These are phyloP conservation scores for Euglossa dilemma DNA, from an alignment of 1,140 invertebrate genomes.

Conservation along the genomic window DNA sequence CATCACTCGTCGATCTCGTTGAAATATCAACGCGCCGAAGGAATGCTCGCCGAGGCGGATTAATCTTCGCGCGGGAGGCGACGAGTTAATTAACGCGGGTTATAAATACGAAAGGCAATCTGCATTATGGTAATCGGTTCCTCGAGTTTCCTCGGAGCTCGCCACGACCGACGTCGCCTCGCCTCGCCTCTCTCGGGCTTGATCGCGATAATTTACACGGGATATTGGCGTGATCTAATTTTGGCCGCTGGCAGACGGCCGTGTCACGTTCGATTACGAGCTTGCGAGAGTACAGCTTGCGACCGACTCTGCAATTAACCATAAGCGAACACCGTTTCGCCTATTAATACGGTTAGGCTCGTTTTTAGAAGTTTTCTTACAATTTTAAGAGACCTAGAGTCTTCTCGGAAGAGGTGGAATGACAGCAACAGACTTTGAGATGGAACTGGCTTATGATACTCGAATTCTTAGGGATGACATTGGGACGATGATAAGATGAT, in stretches of 20 bases:
- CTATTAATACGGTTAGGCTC: neutral
- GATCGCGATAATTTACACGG: slow-evolving; percentile 64
- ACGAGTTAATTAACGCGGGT: slow-evolving; percentile 45
- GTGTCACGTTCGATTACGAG: slow-evolving; percentile 62
- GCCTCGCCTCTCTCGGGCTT: neutral
- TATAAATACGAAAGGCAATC: slow-evolving; percentile 51
- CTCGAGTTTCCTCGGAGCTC: slow-evolving; percentile 10
- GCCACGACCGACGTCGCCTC: too few species aligned
- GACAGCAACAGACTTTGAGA: too few species aligned
- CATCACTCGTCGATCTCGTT: slow-evolving; percentile 25
- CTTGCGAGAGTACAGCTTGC: slow-evolving; percentile 11
- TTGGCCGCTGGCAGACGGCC: slow-evolving; percentile 50
- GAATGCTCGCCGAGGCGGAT: slow-evolving; percentile 16
- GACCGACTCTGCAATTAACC: slow-evolving; percentile 53
- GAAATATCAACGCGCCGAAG: neutral
- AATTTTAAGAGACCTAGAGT: too few species aligned
- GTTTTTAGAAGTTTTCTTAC: neutral
- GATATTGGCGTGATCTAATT: slow-evolving; percentile 68
- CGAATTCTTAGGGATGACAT: too few species aligned
- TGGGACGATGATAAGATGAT: too few species aligned
- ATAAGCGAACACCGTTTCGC: neutral
- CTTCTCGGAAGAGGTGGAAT: too few species aligned
- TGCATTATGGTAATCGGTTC: slow-evolving; percentile 35
- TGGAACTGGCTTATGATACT: too few species aligned
- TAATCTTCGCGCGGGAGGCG: slow-evolving; percentile 35